A percentile compares a stretch with the other conserved stretches of the same genome.
Conservation (phyloP, 2,113 vertebrate species). For the Etia nguti region DNA sequence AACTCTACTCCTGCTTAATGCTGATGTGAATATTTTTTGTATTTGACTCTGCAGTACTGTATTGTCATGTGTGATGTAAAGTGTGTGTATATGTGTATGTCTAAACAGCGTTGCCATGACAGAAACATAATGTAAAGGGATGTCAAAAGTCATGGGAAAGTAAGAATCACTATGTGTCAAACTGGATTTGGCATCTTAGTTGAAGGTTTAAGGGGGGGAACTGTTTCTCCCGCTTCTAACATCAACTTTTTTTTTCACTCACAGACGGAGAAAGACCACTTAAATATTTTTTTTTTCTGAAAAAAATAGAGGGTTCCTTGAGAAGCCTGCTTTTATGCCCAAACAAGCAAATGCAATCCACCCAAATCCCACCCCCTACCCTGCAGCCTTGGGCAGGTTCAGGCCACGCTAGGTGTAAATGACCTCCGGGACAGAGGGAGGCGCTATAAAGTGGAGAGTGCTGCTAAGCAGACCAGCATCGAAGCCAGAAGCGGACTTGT, state of each 20-base stretch:
- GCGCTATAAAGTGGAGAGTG: conserved; percentile 96
- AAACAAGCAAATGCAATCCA: conserved; percentile 48
- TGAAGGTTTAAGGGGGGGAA: conserved; percentile 74
- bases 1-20: conserved; percentile 28
- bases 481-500: conserved; percentile 80
- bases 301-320: conserved; percentile 81
- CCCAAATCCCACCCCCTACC: conserved; percentile 43
- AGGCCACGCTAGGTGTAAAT: conserved; percentile 71
- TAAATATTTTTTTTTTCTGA: conserved; percentile 84
- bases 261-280: conserved; percentile 80
- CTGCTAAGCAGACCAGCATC: conserved; percentile 82
- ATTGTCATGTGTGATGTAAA: not conserved
- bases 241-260: conserved; percentile 74
- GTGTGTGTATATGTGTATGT: not conserved
- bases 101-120: conserved; percentile 45
- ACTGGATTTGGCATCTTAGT: conserved; percentile 87
- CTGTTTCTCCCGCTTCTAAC: conserved; percentile 76
- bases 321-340: conserved; percentile 74
- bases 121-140: conserved; percentile 56
- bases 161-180: conserved; percentile 84
- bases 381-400: conserved; percentile 63
- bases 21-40: not conserved
- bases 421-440: conserved; percentile 79
- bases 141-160: conserved; percentile 79
- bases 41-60: not conserved